Base-by-base conservation (phyloP, 2,888 invertebrate species). In the Synergus itoensis region DNA sequence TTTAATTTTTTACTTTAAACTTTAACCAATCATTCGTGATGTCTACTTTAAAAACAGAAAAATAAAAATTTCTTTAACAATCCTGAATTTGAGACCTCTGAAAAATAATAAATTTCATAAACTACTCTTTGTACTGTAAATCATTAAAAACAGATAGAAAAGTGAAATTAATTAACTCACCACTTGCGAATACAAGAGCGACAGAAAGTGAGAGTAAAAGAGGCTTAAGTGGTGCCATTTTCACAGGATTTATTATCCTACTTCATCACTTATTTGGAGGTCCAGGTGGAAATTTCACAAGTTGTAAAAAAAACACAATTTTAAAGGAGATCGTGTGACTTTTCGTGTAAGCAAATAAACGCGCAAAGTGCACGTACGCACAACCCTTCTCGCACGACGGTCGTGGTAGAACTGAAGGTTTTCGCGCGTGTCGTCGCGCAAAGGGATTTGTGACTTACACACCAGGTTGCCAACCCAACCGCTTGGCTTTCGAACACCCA, bases 401-500 rank as follows among this genome's bases (percentile, higher is more conserved):
- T 53, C 73, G 73, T 73, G 73, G 45, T 53, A n/a, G 53, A 73
- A 73, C 73, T 73, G 36, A 53, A 53, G 73, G 48, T 53, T 73
- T 73, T 73, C 73, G 73, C 73, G 73, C 73, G 73, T 73, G 36
- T 53, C 36, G 36, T 73, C 73, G 73, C 73, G 73, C 73, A 73
- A 73, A 36, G 28, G 73, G 48, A 73, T 73, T 73, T 73, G 73
- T 53, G 73, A 73, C 73, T 73, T 48, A 36, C 36, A 73, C 73
- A 28, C 53, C 53, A n/a, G 73, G 73, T 73, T 73, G 45, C 73
- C 73, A 73, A 53, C 73, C 73, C 73, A 73, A 53, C 73, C 73
- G 48, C 73, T 73, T 73, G 73, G 73, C 73, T 73, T 73, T 73
- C 36, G 45, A 73, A 73, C 73, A 73, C 73, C 73, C 73, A 73